A percentile compares a stretch with the other conserved stretches of the same genome.
Evolutionary conservation across 1,140 invertebrate genomes (phyloP).

Genomic region (Hyles vespertilio): DNA sequence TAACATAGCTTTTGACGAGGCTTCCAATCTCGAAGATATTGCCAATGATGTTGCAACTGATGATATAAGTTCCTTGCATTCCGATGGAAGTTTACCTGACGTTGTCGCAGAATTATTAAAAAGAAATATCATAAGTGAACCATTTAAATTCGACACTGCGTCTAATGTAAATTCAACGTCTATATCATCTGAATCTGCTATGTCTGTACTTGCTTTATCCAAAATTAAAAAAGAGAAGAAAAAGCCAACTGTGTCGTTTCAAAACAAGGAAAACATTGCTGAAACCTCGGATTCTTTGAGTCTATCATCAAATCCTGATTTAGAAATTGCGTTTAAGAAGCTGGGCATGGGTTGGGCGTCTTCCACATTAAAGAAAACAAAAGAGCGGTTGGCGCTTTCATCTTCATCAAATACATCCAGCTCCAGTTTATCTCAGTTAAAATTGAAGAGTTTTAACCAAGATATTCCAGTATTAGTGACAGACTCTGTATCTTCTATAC

Average conservation of each 20-base stretch:
- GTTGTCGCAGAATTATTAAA: slow-evolving; percentile 66
- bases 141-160: slow-evolving; percentile 56
- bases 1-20: slow-evolving; percentile 50
- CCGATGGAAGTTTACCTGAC: slow-evolving; percentile 68
- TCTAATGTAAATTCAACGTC: slow-evolving; percentile 60
- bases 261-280: slow-evolving; percentile 52
- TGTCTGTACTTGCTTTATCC: slow-evolving; percentile 55
- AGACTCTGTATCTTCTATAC: slow-evolving; percentile 38
- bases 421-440: slow-evolving; percentile 54
- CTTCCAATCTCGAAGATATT: slow-evolving; percentile 42
- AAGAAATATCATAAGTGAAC: slow-evolving; percentile 64
- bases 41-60: slow-evolving; percentile 41
- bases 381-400: slow-evolving; percentile 78
- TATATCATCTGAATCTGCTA: slow-evolving; percentile 56
- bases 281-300: slow-evolving; percentile 67
- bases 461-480: slow-evolving; percentile 40
- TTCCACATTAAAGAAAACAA: slow-evolving; percentile 80
- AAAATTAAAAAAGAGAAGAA: slow-evolving; percentile 44
- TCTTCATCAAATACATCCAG: slow-evolving; percentile 78
- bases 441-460: slow-evolving; percentile 46
- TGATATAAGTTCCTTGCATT: slow-evolving; percentile 59
- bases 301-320: slow-evolving; percentile 67
- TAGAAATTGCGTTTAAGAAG: slow-evolving; percentile 78
- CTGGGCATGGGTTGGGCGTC: slow-evolving; percentile 81
- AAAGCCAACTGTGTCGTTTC: slow-evolving; percentile 27